Evolutionary conservation across 2,888 invertebrate genomes (phyloP).

Genomic region (Idaea dimidiata): DNA sequence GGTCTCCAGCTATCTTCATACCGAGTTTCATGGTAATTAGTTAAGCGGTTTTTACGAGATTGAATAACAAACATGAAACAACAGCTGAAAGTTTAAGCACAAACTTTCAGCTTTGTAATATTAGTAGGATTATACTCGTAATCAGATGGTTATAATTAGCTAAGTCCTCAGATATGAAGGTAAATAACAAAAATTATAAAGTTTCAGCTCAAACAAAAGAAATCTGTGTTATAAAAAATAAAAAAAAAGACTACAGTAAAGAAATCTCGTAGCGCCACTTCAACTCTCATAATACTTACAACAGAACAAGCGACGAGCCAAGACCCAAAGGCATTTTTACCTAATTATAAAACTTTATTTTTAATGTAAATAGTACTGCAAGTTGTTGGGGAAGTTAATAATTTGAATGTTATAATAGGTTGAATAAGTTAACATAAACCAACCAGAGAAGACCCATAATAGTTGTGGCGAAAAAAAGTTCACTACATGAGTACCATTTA

Average conservation of each 20-base stretch:
- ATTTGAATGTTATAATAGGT: conserved; percentile 52
- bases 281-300: background rate
- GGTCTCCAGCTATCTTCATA: too few species aligned
- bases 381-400: conserved; percentile 39
- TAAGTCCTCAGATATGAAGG: too few species aligned
- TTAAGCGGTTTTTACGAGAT: too few species aligned
- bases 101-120: too few species aligned
- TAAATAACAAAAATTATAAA: too few species aligned
- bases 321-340: conserved; percentile 35
- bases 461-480: conserved; percentile 18
- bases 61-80: too few species aligned
- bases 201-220: too few species aligned
- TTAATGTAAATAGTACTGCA: conserved; percentile 44
- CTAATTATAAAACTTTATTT: conserved; percentile 54
- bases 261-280: background rate
- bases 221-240: background rate
- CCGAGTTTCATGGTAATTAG: too few species aligned
- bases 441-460: conserved; percentile 17
- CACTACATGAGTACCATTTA: background rate
- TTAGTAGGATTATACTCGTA: too few species aligned
- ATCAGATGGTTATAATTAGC: too few species aligned
- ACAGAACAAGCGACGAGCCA: conserved; percentile 21
- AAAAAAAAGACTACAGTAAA: background rate
- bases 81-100: too few species aligned
- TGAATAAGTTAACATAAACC: conserved; percentile 31